Percentiles rank a stretch among this genome's conserved stretches.
phyloP scores from a whole-genome alignment of 1,140 invertebrate genomes.

The Probaryconus sp. region DNA sequence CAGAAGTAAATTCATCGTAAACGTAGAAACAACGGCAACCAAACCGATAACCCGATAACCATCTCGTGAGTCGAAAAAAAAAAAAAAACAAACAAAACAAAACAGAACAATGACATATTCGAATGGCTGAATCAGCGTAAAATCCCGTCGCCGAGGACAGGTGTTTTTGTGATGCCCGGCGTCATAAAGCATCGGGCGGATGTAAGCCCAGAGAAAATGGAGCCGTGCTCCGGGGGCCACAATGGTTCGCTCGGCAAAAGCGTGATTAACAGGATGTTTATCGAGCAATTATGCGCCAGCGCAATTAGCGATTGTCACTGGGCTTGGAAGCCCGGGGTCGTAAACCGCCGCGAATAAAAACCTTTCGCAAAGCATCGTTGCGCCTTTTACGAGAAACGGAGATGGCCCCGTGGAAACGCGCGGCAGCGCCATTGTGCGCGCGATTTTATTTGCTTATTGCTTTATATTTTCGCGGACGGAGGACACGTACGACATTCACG shows the following conservation, averaged over 20 bases:
- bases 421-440: conserved; percentile 64
- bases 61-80: too few relatives aligned
- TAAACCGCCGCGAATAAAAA: conserved; percentile 70
- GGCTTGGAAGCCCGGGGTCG: conserved; percentile 28
- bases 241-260: conserved; percentile 67
- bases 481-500: conserved; percentile 35
- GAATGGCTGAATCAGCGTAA: too few relatives aligned
- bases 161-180: neutral
- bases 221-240: conserved; percentile 27
- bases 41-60: too few relatives aligned
- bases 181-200: conserved; percentile 3
- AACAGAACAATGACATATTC: too few relatives aligned
- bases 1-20: too few relatives aligned
- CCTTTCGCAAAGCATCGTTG: conserved; percentile 70
- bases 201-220: conserved; percentile 4
- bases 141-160: too few relatives aligned
- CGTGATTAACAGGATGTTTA: conserved; percentile 77
- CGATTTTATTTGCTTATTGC: conserved; percentile 74
- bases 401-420: conserved; percentile 54
- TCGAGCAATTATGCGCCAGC: conserved; percentile 73
- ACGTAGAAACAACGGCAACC: too few relatives aligned
- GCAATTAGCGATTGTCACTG: conserved; percentile 65
- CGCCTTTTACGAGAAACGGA: conserved; percentile 66
- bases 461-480: conserved; percentile 65
- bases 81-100: too few relatives aligned